Evolutionary conservation across 2,797 vertebrate species (phyloP).

Genomic region (Enteromius afrohamiltoni): DNA sequence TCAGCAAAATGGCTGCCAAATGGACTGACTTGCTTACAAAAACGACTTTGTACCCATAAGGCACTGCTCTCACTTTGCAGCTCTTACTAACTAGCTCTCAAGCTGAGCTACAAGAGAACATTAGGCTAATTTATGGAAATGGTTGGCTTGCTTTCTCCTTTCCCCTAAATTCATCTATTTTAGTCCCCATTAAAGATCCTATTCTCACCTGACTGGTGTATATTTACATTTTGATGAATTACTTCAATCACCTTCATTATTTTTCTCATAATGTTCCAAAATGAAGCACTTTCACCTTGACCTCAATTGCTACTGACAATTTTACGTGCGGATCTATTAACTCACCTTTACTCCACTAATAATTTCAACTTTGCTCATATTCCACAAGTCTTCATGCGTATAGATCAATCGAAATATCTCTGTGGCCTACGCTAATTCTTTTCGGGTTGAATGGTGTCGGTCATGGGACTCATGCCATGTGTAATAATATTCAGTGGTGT

Average conservation of each 20-base stretch:
- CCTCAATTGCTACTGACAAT: conserved; percentile 12
- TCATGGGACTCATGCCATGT: not conserved
- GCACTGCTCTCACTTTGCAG: not conserved
- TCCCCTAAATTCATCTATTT: not conserved
- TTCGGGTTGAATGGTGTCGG: not conserved
- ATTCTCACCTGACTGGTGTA: conserved; percentile 4
- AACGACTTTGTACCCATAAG: conserved; percentile 14
- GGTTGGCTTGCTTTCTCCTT: conserved; percentile 13
- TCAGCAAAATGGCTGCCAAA: conserved; percentile 2
- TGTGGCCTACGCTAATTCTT: not conserved
- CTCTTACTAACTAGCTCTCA: conserved; percentile 6
- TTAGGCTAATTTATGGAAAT: conserved; percentile 34
- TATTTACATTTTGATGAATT: conserved; percentile 31
- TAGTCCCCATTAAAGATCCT: not conserved
- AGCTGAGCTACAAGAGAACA: conserved; percentile 5
- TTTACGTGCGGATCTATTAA: not conserved
- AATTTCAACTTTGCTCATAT: not conserved
- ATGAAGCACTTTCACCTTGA: not conserved
- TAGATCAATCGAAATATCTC: conserved; percentile 10
- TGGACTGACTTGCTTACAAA: not conserved
- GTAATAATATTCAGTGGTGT: not conserved
- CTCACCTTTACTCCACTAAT: not conserved
- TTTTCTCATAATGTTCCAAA: not conserved
- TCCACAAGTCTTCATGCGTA: not conserved
- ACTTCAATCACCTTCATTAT: conserved; percentile 26